Conservation (phyloP, 1,140 invertebrate genomes). For the Littorina saxatilis region DNA sequence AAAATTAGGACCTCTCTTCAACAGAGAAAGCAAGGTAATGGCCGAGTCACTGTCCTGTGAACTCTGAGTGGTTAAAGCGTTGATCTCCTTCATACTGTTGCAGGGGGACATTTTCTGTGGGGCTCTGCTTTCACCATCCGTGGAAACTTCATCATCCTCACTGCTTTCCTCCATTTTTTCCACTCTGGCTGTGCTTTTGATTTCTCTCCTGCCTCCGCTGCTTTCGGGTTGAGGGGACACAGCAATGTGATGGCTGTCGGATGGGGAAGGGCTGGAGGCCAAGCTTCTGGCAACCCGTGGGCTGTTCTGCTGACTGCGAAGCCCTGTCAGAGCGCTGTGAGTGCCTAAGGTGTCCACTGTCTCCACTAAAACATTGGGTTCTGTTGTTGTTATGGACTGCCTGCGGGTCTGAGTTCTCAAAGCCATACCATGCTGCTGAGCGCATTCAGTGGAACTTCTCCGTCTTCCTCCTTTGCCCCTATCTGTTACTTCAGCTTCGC, state of each 20-base stretch:
- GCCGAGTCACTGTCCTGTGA: slow-evolving; percentile 55
- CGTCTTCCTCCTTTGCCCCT: too few relatives aligned
- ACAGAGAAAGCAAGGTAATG: slow-evolving; percentile 61
- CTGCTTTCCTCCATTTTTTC: too few relatives aligned
- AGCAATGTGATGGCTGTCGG: not conserved
- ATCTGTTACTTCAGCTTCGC: too few relatives aligned
- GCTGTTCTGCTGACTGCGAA: slow-evolving; percentile 65
- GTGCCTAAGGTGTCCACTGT: slow-evolving; percentile 50
- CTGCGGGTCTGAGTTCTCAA: too few relatives aligned
- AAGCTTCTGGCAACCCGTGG: slow-evolving; percentile 43
- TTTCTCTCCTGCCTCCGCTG: not conserved
- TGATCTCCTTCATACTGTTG: not conserved
- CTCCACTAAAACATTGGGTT: slow-evolving; percentile 65
- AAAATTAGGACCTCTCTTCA: slow-evolving; percentile 60
- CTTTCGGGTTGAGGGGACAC: not conserved
- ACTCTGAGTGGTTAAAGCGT: not conserved
- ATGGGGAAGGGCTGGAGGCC: not conserved
- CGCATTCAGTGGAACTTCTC: too few relatives aligned
- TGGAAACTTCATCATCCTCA: not conserved
- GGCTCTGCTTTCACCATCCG: not conserved
- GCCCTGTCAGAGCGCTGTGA: slow-evolving; percentile 51
- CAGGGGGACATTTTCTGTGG: too few relatives aligned
- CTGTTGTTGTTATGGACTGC: not conserved
- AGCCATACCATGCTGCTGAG: too few relatives aligned
- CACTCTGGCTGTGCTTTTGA: not conserved